Evolutionary conservation across 2,888 invertebrate genomes (phyloP).

Genomic region (Agonopterix subpropinquella): DNA sequence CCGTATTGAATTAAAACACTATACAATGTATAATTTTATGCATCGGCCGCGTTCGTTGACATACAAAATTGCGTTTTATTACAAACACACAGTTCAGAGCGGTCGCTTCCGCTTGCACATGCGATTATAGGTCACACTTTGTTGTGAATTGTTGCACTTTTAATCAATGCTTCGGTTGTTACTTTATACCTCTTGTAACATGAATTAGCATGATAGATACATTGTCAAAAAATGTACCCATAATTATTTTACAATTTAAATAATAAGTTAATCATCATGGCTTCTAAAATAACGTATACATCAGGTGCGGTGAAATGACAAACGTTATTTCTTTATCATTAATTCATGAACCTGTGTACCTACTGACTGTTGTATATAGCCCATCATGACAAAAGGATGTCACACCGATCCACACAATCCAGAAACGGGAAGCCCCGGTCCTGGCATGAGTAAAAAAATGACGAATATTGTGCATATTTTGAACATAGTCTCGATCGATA

Average conservation of each 20-base stretch:
- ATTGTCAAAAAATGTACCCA: background rate
- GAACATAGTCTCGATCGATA: no score
- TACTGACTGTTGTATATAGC: no score
- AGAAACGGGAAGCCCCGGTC: no score
- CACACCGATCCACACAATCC: no score
- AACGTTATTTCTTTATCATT: no score
- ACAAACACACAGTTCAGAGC: constrained; percentile 1
- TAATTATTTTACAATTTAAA: background rate
- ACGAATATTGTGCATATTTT: no score
- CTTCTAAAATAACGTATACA: no score
- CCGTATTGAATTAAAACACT: no score
- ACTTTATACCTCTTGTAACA: background rate
- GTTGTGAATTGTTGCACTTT: background rate
- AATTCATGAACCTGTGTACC: no score
- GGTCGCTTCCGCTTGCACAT: background rate
- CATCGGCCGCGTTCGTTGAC: constrained; percentile 24
- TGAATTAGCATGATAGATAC: background rate
- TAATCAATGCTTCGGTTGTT: background rate
- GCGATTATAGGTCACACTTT: background rate
- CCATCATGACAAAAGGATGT: no score
- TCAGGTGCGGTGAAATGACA: no score
- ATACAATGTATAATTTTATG: constrained; percentile 23
- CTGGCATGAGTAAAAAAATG: no score
- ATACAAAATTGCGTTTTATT: constrained; percentile 35
- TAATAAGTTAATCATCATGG: background rate